Evolutionary conservation across 2,888 invertebrate species (phyloP).

Genomic region (Digitonthophagus gazella): DNA sequence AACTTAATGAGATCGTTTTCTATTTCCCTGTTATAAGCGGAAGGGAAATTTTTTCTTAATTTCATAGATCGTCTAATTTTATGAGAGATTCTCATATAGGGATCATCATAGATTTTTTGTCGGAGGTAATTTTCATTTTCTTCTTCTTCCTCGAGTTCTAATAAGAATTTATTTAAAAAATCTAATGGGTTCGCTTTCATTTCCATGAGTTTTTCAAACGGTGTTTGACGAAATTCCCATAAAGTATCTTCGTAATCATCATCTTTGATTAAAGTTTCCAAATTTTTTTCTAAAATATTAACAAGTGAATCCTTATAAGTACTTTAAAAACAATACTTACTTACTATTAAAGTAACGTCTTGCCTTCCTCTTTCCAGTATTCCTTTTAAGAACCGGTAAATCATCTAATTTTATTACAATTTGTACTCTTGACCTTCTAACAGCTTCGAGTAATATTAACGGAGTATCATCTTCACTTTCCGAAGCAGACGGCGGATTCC

Average conservation of each 20-base stretch:
- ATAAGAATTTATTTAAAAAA: conserved; percentile 39
- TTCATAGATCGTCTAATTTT: conserved; percentile 16
- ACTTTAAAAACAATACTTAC: conserved; percentile 1
- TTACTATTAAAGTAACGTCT: conserved; percentile 18
- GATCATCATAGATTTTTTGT: conserved; percentile 4
- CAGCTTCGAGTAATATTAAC: neutral
- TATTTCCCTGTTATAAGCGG: conserved; percentile 6
- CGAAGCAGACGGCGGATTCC: neutral
- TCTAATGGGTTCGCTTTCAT: conserved; percentile 34
- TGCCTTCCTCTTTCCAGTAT: conserved; percentile 17
- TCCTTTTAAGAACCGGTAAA: neutral
- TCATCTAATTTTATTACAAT: conserved; percentile 6
- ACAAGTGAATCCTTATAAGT: neutral
- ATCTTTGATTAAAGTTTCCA: conserved; percentile 18
- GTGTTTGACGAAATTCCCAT: conserved; percentile 14
- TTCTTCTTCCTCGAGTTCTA: conserved; percentile 39
- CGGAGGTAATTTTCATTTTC: neutral
- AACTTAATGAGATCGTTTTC: conserved; percentile 12
- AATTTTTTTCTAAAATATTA: conserved; percentile 4
- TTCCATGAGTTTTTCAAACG: conserved; percentile 17
- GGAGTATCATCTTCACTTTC: conserved; percentile 16
- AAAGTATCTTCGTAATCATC: conserved; percentile 9
- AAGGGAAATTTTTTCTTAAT: conserved; percentile 14
- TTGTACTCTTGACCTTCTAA: neutral
- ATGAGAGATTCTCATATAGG: conserved; percentile 13